Evolutionary conservation across 1,140 invertebrate genomes (phyloP).

Genomic region (Colletes latitarsis): DNA sequence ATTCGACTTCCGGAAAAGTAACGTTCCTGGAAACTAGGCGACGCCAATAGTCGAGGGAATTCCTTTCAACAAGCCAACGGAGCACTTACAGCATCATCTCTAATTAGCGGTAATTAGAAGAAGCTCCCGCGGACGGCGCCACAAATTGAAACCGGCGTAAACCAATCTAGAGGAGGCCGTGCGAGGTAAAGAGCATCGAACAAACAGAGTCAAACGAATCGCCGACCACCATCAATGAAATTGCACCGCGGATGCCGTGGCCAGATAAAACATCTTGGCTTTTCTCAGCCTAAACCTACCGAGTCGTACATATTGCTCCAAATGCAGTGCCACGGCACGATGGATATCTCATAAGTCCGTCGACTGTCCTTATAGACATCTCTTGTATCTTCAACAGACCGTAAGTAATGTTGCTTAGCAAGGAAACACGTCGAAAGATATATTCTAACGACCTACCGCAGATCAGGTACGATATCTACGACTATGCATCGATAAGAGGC

Average conservation of each 20-base stretch:
- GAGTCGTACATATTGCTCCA: neutral
- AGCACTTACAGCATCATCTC: slow-evolving; percentile 42
- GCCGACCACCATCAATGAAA: slow-evolving; percentile 52
- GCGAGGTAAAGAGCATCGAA: slow-evolving; percentile 16
- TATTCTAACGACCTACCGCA: too few relatives aligned
- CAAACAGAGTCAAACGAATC: slow-evolving; percentile 64
- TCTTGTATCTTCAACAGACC: too few relatives aligned
- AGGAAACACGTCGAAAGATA: too few relatives aligned
- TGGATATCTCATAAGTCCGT: neutral
- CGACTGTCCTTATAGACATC: too few relatives aligned
- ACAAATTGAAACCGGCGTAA: slow-evolving; percentile 53
- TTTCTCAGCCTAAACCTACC: neutral
- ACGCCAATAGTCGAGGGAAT: slow-evolving; percentile 37
- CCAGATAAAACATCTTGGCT: neutral
- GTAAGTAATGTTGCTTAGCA: too few relatives aligned
- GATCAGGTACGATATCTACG: too few relatives aligned
- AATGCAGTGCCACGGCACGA: neutral
- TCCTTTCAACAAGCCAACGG: slow-evolving; percentile 27
- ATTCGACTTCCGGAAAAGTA: slow-evolving; percentile 25
- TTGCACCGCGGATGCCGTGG: slow-evolving; percentile 15
- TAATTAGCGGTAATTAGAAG: slow-evolving; percentile 66
- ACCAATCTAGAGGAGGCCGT: slow-evolving; percentile 33
- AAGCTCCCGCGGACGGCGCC: slow-evolving; percentile 57
- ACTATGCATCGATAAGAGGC: too few relatives aligned
- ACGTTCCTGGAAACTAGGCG: slow-evolving; percentile 35